Conservation (phyloP, 2,113 vertebrate species). For the Nothocercus julius region DNA sequence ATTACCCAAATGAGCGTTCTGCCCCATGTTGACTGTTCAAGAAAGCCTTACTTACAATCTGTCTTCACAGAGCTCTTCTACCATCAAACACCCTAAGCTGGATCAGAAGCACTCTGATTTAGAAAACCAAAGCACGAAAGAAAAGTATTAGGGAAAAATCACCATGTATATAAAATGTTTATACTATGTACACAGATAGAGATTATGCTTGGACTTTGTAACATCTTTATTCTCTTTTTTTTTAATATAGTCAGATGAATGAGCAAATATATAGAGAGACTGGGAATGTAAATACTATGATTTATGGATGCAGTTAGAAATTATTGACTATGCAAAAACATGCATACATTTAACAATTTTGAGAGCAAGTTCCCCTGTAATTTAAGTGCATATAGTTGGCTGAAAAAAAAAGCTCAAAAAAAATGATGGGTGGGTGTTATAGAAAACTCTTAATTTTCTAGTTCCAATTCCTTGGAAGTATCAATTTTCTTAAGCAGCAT, state of each 20-base stretch:
- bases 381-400: background rate
- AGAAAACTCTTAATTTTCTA: background rate
- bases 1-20: background rate
- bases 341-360: background rate
- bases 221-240: background rate
- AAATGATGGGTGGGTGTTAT: background rate
- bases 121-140: conserved; percentile 16
- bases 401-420: background rate
- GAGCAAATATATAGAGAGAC: background rate
- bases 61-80: background rate
- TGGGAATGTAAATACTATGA: background rate
- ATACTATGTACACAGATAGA: background rate
- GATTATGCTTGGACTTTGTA: background rate
- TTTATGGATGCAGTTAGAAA: background rate
- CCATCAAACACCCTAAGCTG: background rate
- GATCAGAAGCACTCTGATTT: background rate
- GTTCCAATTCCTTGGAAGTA: background rate
- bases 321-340: background rate
- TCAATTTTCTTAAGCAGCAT: background rate
- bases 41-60: background rate
- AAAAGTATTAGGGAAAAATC: background rate
- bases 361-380: background rate
- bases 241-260: background rate
- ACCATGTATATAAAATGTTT: background rate
- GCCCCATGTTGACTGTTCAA: background rate